Base-by-base conservation (phyloP, 1,140 invertebrate species). In the Drosophila eugracilis region DNA sequence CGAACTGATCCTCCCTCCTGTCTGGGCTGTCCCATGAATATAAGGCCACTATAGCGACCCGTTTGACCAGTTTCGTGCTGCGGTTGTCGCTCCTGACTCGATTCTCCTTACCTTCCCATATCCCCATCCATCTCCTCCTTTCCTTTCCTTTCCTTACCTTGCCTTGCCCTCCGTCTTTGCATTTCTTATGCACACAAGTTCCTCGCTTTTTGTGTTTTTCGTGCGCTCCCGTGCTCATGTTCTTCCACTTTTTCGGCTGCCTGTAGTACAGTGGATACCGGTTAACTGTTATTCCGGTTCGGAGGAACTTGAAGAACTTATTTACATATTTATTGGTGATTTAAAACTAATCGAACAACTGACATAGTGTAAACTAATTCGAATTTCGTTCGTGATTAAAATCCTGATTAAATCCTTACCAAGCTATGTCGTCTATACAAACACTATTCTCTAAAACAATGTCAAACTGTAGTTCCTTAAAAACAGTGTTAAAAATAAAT, bases 131-230 rank as follows among this genome's bases (percentile, higher is more conserved):
- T 57, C 34, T 42, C 39, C 15, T 44, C 15, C 47, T 28, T 54
- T 59, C 32, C 49, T 5, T 30, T 36, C 22, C 57, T 17, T 54
- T 19, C 49, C 48, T 41, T 62, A 32, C 50, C 52, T 24, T 63
- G 12, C 39, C 54, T 44, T 59, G 59, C 59, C 59, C 39, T 63
- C 54, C 22, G 53, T 34, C 67, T 80, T 83, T 81, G 78, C 78
- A 78, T 78, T 83, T 78, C 66, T 83, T 76, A 74, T 83, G 78
- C 78, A 78, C 78, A 83, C 78, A 69, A 44, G 78, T 52, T 80
- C n/a, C 26, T 42, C 30, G 63, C 52, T 32, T 45, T 69, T n/a
- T 59, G 30, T 44, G 24, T n/a, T 28, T 55, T 49, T 57, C 55
- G 39, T 79, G 58, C 45, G 53, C 59, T 83, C 54, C 53, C 62